Base-by-base conservation (phyloP, 1,140 invertebrate species). In the Nymphalis io region DNA sequence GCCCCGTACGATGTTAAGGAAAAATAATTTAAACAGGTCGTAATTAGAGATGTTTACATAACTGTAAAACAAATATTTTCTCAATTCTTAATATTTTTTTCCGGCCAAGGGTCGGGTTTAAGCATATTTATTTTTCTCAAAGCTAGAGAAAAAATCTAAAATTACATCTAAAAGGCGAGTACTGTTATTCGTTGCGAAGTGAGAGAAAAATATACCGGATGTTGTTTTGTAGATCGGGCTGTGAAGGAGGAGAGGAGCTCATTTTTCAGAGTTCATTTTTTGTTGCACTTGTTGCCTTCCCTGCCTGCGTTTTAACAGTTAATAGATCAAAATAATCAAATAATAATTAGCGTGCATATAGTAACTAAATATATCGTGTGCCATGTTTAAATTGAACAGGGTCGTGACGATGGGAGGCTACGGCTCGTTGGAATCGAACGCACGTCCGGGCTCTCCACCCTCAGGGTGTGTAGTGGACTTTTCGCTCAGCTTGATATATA, bases 1-100 rank as follows among this genome's bases (percentile, higher is more conserved):
- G 76, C 79, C 77, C 78, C 75, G 83, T 76, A 78, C 83, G 76
- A 74, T 82, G 84, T 79, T 82, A 81, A 83, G 81, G 81, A 88
- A 90, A 89, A 90, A 89, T 89, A 90, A 90, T 89, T 90, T 90
- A 85, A 88, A 87, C 87, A 86, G 80, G 81, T 84, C 85, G 87
- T 91, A 91, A 91, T 91, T 91, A 91, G 83, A 91, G 84, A 89
- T 89, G 87, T 91, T 89, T 89, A 86, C 87, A 86, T 83, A 87
- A 87, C 82, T 85, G 87, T 86, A 83, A 85, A 89, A 87, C 84
- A 89, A 89, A 91, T 91, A 91, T 91, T 91, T 91, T 86, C 82
- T 84, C 85, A 88, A 89, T 91, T 90, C 89, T 88, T 84, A 88
- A 88, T 87, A 33, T 33, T 87, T 87, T 88, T 88, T 81, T 79